Conservation (phyloP, 2,113 vertebrate species). For the Rhizomys pruinosus region DNA sequence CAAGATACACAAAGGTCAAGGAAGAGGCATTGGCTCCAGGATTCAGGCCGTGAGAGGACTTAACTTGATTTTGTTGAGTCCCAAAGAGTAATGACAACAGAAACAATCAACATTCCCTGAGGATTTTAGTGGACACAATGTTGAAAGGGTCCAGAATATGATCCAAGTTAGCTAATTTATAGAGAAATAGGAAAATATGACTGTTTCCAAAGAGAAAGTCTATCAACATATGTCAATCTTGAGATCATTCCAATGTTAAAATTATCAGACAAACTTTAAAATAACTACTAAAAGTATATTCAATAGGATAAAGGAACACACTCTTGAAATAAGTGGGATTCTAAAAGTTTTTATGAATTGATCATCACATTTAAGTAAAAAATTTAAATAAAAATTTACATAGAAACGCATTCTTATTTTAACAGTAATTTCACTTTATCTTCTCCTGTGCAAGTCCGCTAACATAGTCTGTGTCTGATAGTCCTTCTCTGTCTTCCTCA, state of each 20-base stretch:
- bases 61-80: not conserved
- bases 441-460: not conserved
- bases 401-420: not conserved
- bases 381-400: not conserved
- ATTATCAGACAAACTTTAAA: not conserved
- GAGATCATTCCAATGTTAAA: not conserved
- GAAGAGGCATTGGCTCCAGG: not conserved
- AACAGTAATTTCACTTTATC: not conserved
- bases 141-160: not conserved
- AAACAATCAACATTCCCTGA: not conserved
- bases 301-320: not conserved
- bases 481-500: not conserved
- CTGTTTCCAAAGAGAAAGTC: not conserved
- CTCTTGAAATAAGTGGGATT: constrained; percentile 14
- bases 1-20: not conserved
- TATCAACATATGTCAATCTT: not conserved
- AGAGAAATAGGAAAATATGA: not conserved
- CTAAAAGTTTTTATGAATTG: not conserved
- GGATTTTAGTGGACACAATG: not conserved
- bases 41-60: not conserved
- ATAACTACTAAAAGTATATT: not conserved
- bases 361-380: constrained; percentile 28
- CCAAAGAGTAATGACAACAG: not conserved
- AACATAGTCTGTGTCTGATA: not conserved
- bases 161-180: not conserved